Conservation (phyloP, 53 echinoderm and acorn worm species). For the Actinopyga echinites region DNA sequence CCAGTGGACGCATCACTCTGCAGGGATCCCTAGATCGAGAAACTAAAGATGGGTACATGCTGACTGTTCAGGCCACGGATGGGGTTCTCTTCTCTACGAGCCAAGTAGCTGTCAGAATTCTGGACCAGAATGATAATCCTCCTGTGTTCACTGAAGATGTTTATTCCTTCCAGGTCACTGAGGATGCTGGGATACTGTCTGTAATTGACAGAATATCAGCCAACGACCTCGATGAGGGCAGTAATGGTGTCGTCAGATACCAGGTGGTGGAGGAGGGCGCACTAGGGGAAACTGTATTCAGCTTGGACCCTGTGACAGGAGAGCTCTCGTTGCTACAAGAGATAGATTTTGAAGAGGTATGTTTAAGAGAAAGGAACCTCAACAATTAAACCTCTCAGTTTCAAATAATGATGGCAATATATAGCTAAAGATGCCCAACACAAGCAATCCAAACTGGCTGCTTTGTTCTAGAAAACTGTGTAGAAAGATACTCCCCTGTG, state of each 20-base stretch:
- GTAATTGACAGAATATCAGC: constrained; percentile 68
- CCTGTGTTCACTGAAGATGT: constrained; percentile 64
- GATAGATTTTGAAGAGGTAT: constrained; percentile 88
- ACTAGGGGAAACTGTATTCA: constrained; percentile 81
- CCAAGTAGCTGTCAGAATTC: constrained; percentile 62
- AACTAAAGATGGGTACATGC: constrained; percentile 50
- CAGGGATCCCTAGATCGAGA: constrained; percentile 70
- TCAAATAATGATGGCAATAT: too few species aligned
- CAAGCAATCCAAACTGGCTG: too few species aligned
- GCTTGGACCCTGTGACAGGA: constrained; percentile 73
- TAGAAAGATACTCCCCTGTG: too few species aligned
- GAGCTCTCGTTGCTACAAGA: constrained; percentile 58
- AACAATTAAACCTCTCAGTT: too few species aligned
- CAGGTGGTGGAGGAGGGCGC: constrained; percentile 79
- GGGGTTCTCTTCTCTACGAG: constrained; percentile 64
- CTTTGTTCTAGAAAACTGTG: too few species aligned
- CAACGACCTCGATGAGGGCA: constrained; percentile 78
- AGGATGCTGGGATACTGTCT: constrained; percentile 54
- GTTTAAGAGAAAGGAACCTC: background rate
- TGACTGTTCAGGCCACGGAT: constrained; percentile 72
- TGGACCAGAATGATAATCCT: constrained; percentile 81
- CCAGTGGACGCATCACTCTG: constrained; percentile 69
- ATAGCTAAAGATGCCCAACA: too few species aligned
- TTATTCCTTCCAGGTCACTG: constrained; percentile 78
- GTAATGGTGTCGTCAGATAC: constrained; percentile 76